phyloP scores from a whole-genome alignment of 2,888 invertebrate species.

The Diarsia brunnea region DNA sequence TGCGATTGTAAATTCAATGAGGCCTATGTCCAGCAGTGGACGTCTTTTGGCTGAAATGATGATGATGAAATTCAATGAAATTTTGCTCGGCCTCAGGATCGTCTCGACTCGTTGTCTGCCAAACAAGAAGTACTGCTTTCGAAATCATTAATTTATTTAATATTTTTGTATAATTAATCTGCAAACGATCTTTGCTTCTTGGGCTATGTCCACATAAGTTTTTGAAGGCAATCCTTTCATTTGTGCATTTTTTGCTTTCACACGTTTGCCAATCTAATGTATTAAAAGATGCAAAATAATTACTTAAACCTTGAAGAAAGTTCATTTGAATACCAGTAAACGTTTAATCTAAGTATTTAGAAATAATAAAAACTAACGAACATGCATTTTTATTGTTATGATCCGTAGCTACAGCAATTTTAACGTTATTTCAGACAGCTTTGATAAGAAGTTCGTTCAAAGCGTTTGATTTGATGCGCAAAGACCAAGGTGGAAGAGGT shows the following conservation, averaged over 20 bases:
- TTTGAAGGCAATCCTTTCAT: not conserved
- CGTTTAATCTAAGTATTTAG: too few species aligned
- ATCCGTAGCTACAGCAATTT: not conserved
- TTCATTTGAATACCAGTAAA: not conserved
- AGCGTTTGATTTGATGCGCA: constrained; percentile 83
- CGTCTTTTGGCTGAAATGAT: too few species aligned
- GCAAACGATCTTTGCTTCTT: not conserved
- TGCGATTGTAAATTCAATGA: not conserved
- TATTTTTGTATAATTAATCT: too few species aligned
- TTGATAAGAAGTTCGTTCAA: constrained; percentile 81
- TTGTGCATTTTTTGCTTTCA: constrained; percentile 1
- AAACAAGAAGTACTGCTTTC: too few species aligned
- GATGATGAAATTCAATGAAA: too few species aligned
- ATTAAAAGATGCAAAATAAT: not conserved
- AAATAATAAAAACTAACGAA: too few species aligned
- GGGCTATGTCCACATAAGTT: not conserved
- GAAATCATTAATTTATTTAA: too few species aligned
- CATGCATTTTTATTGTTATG: not conserved
- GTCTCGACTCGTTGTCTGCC: too few species aligned
- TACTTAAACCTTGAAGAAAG: not conserved
- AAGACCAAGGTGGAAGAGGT: constrained; percentile 81
- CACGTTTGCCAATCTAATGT: not conserved
- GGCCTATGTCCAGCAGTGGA: too few species aligned
- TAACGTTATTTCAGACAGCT: constrained; percentile 76
- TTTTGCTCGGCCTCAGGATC: not conserved